Base-by-base conservation (phyloP, 2,888 invertebrate genomes). In the Cistogaster globosa region DNA sequence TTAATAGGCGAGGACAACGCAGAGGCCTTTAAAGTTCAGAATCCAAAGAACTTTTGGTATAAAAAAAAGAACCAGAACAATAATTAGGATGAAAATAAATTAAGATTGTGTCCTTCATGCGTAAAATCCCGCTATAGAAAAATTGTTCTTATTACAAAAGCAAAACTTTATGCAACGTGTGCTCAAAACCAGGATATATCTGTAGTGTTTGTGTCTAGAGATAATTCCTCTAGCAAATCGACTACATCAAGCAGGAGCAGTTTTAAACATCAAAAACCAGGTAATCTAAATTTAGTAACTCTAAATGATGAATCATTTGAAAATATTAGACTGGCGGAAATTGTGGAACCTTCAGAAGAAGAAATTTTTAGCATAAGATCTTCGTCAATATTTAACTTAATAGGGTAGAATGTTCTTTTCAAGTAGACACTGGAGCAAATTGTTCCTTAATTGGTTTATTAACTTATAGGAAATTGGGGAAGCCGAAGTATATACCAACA, bases 121-220 rank as follows among this genome's bases (percentile, higher is more conserved):
- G 62, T 38, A 8, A 69, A 32, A n/a, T 36, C 36, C 5, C 69
- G 68, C 26, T 14, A 78, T 48, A 4, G 68, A 9, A 62, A 48
- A 36, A 78, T 36, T 78, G 58, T 78, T 78, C 18, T 38, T 51
- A 69, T 51, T 78, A 32, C 48, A 69, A 53, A 38, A 78, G 60
- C n/a, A 78, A 78, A 62, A 60, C 69, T 14, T 12, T 18, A 11
- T 69, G 69, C 12, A 36, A 51, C 6, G 6, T 51, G 7, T 77
- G 77, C 20, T 48, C 12, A 22, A 76, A 57, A 32, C 18, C 16
- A 14, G 77, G 69, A 7, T 68, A 78, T n/a, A 68, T 68, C 5
- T 45, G 68, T 0, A 58, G 57, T 68, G 77, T 77, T n/a, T 78
- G 77, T 68, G 7, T 20, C 18, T 18, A 53, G 18, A 6, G 6